Percentiles rank a stretch among this genome's conserved stretches.
Evolutionary conservation across 2,888 invertebrate species (phyloP).

Genomic region (Brachycybe producta): DNA sequence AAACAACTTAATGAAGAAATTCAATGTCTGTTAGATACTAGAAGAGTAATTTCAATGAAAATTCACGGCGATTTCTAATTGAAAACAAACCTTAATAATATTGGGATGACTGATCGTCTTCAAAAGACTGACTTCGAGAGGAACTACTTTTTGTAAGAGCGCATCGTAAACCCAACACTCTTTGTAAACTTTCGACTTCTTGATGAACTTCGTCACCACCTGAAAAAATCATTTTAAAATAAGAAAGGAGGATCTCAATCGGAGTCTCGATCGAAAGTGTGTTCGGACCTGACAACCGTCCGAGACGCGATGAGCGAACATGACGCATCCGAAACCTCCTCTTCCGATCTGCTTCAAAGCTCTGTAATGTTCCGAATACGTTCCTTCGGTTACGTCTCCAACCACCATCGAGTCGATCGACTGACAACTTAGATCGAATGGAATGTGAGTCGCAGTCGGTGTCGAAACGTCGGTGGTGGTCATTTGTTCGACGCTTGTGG

Average conservation of each 20-base stretch:
- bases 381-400: conserved; percentile 22
- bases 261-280: too few species aligned
- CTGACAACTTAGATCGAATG: too few species aligned
- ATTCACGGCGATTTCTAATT: neutral
- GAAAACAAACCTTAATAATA: conserved; percentile 43
- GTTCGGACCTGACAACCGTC: too few species aligned
- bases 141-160: conserved; percentile 41
- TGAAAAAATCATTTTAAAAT: conserved; percentile 24
- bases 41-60: neutral
- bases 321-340: conserved; percentile 59
- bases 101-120: conserved; percentile 51
- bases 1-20: neutral
- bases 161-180: conserved; percentile 49
- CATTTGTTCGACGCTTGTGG: too few species aligned
- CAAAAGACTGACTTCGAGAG: conserved; percentile 53
- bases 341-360: conserved; percentile 54
- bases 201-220: conserved; percentile 57
- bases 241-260: too few species aligned
- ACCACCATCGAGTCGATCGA: too few species aligned
- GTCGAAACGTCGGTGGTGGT: too few species aligned
- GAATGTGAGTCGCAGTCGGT: too few species aligned
- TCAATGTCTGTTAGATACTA: neutral
- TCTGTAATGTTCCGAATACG: conserved; percentile 43
- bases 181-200: conserved; percentile 51
- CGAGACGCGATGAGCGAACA: conserved; percentile 48